Evolutionary conservation across 2,797 vertebrate genomes (phyloP), one percentile per base, ranked within the genome.

Genomic region (Pipistrellus pipistrellus): DNA sequence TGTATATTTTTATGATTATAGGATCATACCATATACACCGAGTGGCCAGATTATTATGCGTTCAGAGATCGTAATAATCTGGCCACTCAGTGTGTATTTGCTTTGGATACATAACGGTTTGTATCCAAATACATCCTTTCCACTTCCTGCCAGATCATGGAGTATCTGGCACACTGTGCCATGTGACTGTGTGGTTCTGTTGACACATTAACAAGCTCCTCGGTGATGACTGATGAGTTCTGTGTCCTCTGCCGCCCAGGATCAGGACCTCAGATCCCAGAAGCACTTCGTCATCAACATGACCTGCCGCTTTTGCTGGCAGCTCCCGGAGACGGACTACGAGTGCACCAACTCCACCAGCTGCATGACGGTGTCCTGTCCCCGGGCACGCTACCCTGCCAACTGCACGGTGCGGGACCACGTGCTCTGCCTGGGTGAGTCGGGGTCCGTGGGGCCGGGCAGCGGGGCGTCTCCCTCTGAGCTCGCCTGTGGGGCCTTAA

Each of bases 291-390:
- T 98, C 23, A 96, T 99, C 94, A 98, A 98, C 78, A 98, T 99
- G 98, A 98, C 97, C 0, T 99, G 99, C 98, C 99, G 99, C 94
- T 99, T 99, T 97, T 99, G 99, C 98, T 99, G 99, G 99, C 99
- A 99, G 98, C 98, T 99, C 80, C 99, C 99, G 1, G 98, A 99
- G 1, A 98, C 98, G 0, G 98, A 98, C 95, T 99, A 99, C 5
- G 98, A 98, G 35, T 99, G 99, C 96, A 98, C 98, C 86, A 99
- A 98, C 89, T 99, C 98, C 25, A 99, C 98, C 69, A 99, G 80
- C 98, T 99, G 99, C 94, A 99, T 99, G 99, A 99, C 99, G 0
- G 99, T 99, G 35, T 98, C 99, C 21, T 99, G 99, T 84, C 98
- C 99, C 0, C 99, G 99, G 59, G 98, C 99, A 9, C 99, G 99